A percentile compares a stretch with the other conserved stretches of the same genome.
Conservation (phyloP, 2,888 invertebrate species). For the Euzophera pinguis region DNA sequence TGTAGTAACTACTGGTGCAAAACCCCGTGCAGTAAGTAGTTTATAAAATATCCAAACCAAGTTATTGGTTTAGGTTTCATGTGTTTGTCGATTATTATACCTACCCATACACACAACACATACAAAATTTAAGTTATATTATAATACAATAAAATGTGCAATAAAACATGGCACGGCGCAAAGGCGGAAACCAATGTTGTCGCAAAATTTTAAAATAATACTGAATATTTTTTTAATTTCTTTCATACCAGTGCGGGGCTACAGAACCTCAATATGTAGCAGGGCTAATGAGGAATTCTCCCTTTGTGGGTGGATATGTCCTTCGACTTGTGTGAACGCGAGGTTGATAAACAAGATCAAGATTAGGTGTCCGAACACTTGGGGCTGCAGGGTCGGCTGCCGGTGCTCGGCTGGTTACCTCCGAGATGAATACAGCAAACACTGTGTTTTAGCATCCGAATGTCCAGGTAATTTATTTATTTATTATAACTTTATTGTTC, state of each 20-base stretch:
- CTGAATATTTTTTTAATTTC: neutral
- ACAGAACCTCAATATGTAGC: constrained; percentile 51
- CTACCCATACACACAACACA: no score
- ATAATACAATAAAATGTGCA: neutral
- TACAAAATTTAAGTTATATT: no score
- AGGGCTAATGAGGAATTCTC: constrained; percentile 56
- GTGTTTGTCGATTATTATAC: no score
- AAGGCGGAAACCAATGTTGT: neutral
- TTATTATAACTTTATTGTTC: no score
- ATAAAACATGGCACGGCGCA: neutral
- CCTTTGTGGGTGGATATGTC: constrained; percentile 62
- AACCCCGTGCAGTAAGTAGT: no score
- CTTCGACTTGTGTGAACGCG: constrained; percentile 64
- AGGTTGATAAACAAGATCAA: constrained; percentile 29
- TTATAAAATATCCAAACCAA: no score
- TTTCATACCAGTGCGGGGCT: constrained; percentile 20
- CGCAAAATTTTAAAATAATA: neutral
- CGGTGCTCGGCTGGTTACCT: constrained; percentile 58
- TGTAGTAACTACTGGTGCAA: no score
- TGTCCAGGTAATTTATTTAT: constrained; percentile 58
- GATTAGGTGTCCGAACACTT: constrained; percentile 43
- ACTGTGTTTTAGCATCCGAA: constrained; percentile 50
- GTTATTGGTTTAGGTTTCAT: no score
- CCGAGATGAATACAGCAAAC: constrained; percentile 56
- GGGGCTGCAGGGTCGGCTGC: constrained; percentile 65